Conservation (phyloP, 2,797 vertebrate species). For the Enteromius viviparus region DNA sequence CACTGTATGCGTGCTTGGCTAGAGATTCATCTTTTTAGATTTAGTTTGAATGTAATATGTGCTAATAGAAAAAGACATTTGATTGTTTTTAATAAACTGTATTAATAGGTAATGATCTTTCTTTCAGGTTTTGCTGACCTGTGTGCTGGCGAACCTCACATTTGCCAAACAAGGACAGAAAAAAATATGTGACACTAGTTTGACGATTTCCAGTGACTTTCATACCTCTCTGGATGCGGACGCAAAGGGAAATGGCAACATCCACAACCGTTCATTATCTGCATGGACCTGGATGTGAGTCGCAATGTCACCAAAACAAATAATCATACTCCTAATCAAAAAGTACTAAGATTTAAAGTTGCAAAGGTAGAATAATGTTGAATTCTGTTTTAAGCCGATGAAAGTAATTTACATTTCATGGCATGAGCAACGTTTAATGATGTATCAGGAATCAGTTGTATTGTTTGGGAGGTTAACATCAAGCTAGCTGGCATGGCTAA, state of each 20-base stretch:
- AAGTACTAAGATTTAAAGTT: background rate
- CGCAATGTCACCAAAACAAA: background rate
- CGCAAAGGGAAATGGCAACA: slow-evolving; percentile 60
- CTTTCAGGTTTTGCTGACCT: slow-evolving; percentile 37
- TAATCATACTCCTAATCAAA: background rate
- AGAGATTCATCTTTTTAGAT: background rate
- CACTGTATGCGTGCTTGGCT: background rate
- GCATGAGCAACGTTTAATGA: background rate
- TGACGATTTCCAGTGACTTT: slow-evolving; percentile 37
- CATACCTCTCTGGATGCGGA: background rate
- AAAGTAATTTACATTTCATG: background rate
- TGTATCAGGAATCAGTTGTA: background rate
- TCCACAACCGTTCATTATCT: slow-evolving; percentile 72
- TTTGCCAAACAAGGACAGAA: background rate
- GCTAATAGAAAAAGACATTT: background rate
- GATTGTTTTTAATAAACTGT: background rate
- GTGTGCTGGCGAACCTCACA: slow-evolving; percentile 46
- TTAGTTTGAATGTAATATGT: background rate
- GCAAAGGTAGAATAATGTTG: background rate
- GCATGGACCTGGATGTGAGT: slow-evolving; percentile 77
- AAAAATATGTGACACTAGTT: slow-evolving; percentile 42
- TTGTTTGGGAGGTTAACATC: background rate
- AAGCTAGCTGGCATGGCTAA: background rate
- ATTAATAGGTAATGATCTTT: slow-evolving; percentile 61
- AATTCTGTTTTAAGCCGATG: background rate